Percentiles rank a stretch among this genome's conserved stretches.
Conservation (phyloP, 2,888 invertebrate genomes). For the Therioaphis trifolii region DNA sequence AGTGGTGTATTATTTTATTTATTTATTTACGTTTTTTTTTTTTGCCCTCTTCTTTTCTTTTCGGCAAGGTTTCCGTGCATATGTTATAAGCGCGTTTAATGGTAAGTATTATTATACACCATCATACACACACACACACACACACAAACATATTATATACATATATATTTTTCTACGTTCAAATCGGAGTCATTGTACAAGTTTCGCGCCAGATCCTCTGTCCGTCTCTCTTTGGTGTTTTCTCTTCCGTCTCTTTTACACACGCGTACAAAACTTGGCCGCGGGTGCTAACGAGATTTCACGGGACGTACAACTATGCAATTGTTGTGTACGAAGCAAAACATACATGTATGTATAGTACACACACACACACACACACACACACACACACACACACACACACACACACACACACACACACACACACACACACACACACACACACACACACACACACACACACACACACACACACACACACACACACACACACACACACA, state of each 20-base stretch:
- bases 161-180: conserved; percentile 18
- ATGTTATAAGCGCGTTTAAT: conserved; percentile 8
- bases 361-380: not conserved
- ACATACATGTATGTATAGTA: no score
- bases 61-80: conserved; percentile 17
- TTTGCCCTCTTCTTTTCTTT: conserved; percentile 39
- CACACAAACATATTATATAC: not conserved
- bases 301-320: not conserved
- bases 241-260: not conserved
- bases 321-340: conserved; percentile 20
- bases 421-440: not conserved
- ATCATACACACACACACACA: not conserved
- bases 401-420: not conserved
- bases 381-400: not conserved
- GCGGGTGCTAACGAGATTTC: conserved; percentile 48
- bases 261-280: not conserved
- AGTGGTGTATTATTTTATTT: conserved; percentile 36
- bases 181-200: conserved; percentile 37
- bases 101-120: not conserved
- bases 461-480: no score
- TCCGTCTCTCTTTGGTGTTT: conserved; percentile 1
- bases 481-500: not conserved
- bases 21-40: no score
- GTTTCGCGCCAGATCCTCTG: not conserved
- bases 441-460: not conserved